Evolutionary conservation across 2,888 invertebrate species (phyloP).

Genomic region (Scaptomyza reducta): DNA sequence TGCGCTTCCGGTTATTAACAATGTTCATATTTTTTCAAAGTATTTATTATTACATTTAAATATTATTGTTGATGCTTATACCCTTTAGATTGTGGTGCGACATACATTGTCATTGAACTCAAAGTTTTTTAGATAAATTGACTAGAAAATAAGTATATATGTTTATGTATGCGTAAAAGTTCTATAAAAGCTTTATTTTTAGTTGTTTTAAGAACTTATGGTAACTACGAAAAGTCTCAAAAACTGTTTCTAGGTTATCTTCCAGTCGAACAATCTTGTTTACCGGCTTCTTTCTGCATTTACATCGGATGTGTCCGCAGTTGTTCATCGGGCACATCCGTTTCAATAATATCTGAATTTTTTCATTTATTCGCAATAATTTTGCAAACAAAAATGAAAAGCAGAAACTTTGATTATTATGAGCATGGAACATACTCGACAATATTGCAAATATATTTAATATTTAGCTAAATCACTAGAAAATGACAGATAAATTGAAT

Average conservation of each 20-base stretch:
- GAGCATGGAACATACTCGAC: conserved; percentile 16
- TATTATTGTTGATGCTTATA: conserved; percentile 23
- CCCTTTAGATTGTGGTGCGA: conserved; percentile 2
- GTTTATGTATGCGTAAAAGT: neutral
- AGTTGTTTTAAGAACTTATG: too few species aligned
- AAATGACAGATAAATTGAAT: too few species aligned
- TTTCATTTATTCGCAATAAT: conserved; percentile 44
- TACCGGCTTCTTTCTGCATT: neutral
- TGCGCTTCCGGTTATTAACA: conserved; percentile 65
- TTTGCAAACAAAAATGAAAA: conserved; percentile 35
- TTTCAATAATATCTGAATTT: conserved; percentile 42
- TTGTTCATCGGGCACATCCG: conserved; percentile 51
- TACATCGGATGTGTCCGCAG: conserved; percentile 54
- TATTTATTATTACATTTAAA: conserved; percentile 51
- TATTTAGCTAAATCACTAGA: neutral
- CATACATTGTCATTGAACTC: too few species aligned
- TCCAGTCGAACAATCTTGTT: conserved; percentile 8
- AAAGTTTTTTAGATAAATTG: neutral
- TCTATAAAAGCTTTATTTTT: neutral
- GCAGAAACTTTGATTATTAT: neutral
- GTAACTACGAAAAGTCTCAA: too few species aligned
- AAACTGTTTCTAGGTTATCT: conserved; percentile 12
- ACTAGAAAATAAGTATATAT: neutral
- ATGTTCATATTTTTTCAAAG: conserved; percentile 40
- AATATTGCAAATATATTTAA: neutral